phyloP scores from a whole-genome alignment of 2,113 vertebrate genomes.

The Gallinago paraguaiae region DNA sequence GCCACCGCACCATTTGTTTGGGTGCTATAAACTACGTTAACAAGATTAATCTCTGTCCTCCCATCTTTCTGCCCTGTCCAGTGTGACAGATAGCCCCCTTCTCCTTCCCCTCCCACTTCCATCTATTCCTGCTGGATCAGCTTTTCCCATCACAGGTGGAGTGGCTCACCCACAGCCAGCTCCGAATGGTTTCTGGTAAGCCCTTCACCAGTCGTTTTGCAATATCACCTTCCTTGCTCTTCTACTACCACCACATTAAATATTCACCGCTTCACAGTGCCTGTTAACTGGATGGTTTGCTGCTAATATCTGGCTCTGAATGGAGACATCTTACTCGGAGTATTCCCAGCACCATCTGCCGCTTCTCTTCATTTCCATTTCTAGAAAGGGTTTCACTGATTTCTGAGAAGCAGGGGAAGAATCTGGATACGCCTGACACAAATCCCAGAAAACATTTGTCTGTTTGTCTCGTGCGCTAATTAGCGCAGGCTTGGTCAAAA shows the following conservation, averaged over 20 bases:
- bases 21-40: background rate
- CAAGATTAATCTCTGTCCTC: background rate
- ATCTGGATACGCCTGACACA: slow-evolving; percentile 20
- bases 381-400: slow-evolving; percentile 38
- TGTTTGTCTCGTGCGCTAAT: slow-evolving; percentile 55
- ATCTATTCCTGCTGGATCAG: background rate
- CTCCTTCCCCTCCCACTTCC: background rate
- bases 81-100: background rate
- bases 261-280: background rate
- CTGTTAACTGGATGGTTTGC: background rate
- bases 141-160: background rate
- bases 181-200: background rate
- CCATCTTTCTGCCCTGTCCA: background rate
- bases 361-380: slow-evolving; percentile 44
- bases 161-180: background rate
- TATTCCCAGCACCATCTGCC: slow-evolving; percentile 63
- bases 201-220: background rate
- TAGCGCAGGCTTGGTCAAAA: slow-evolving; percentile 55
- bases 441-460: slow-evolving; percentile 57
- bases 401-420: slow-evolving; percentile 36
- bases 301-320: slow-evolving; percentile 28
- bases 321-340: background rate
- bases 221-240: background rate
- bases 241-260: background rate
- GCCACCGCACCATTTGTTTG: background rate